Evolutionary conservation across 30 jellyfish, hydroid and myxozoan species (phyloP).

Genomic region (Morbakka virulenta): DNA sequence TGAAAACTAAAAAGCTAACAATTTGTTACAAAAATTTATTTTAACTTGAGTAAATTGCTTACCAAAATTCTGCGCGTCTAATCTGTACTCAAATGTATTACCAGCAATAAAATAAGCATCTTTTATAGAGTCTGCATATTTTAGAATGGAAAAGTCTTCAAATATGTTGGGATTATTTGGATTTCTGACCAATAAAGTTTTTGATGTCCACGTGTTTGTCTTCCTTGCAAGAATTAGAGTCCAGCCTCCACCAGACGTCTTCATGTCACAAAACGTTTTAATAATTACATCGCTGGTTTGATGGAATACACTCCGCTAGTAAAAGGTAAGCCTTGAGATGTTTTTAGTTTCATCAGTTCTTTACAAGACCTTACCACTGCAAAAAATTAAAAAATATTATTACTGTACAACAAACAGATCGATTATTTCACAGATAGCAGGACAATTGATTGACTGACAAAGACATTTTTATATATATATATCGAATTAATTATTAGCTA

Average conservation of each 20-base stretch:
- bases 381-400: background rate
- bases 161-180: conserved; percentile 36
- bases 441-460: no score
- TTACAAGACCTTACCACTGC: conserved; percentile 79
- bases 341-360: conserved; percentile 30
- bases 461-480: no score
- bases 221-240: conserved; percentile 78
- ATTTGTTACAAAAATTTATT: no score
- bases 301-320: conserved; percentile 69
- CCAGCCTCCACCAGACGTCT: conserved; percentile 99
- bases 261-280: conserved; percentile 89
- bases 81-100: conserved; percentile 49
- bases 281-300: conserved; percentile 21
- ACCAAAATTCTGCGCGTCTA: conserved; percentile 88
- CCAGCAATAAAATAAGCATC: conserved; percentile 50
- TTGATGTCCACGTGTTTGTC: conserved; percentile 68
- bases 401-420: no score
- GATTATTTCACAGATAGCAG: no score
- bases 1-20: no score
- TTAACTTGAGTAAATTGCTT: no score
- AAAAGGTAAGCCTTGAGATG: conserved; percentile 8
- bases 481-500: no score
- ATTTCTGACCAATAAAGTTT: conserved; percentile 65
- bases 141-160: conserved; percentile 75
- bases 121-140: conserved; percentile 68